phyloP scores from a whole-genome alignment of 2,113 vertebrate species.

The Aegithalos caudatus region DNA sequence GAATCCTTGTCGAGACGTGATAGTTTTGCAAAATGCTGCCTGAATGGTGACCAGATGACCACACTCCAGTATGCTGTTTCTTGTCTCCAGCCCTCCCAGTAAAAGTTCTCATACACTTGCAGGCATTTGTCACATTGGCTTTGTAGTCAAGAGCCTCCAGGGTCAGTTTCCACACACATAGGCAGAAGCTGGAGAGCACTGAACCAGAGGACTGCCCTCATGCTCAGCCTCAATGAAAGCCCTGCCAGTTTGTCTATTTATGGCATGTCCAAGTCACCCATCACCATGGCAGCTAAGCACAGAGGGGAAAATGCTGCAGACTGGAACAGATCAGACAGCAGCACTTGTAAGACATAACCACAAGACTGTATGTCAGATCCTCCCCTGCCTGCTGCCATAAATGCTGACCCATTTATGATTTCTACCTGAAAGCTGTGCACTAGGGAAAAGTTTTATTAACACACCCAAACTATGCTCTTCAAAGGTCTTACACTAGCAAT shows the following conservation, averaged over 20 bases:
- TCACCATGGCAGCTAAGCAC: conserved; percentile 30
- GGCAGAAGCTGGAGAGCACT: not conserved
- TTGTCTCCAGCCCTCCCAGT: not conserved
- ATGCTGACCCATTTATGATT: conserved; percentile 22
- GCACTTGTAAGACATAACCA: not conserved
- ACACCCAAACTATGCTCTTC: not conserved
- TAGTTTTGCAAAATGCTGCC: not conserved
- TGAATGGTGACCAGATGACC: not conserved
- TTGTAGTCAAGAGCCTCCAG: not conserved
- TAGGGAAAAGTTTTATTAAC: not conserved
- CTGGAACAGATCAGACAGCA: not conserved
- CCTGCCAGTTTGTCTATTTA: not conserved
- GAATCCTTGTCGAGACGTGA: not conserved
- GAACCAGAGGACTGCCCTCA: not conserved
- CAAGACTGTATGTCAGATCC: conserved; percentile 1
- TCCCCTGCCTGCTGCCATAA: not conserved
- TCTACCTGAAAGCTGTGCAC: not conserved
- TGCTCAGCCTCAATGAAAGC: not conserved
- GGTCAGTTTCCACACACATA: not conserved
- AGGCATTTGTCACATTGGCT: not conserved
- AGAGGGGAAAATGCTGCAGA: not conserved
- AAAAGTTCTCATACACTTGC: fast-evolving
- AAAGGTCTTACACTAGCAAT: not conserved
- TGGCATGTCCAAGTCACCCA: conserved; percentile 4
- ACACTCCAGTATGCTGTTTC: not conserved